Evolutionary conservation across 2,888 invertebrate species (phyloP).

Genomic region (Palloptera scutellata): DNA sequence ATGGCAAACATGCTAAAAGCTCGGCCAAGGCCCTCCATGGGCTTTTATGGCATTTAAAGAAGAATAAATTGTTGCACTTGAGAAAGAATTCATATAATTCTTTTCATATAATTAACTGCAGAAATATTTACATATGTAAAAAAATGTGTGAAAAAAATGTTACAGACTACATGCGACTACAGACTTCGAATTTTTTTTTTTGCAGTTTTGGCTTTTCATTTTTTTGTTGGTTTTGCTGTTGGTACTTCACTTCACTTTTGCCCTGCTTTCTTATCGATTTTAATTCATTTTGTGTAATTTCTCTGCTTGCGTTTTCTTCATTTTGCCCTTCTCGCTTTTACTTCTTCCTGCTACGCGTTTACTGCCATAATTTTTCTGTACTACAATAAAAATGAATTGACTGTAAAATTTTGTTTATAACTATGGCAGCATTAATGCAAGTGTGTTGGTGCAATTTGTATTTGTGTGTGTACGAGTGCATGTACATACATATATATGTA

Average conservation of each 20-base stretch:
- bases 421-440: neutral
- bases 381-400: slow-evolving; percentile 48
- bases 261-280: slow-evolving; percentile 38
- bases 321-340: neutral
- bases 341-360: neutral
- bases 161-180: too few relatives aligned
- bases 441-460: neutral
- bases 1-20: too few relatives aligned
- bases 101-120: neutral
- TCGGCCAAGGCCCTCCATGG: too few relatives aligned
- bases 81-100: too few relatives aligned
- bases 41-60: too few relatives aligned
- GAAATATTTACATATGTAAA: neutral
- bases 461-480: slow-evolving; percentile 1
- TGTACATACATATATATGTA: slow-evolving; percentile 45
- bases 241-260: slow-evolving; percentile 17
- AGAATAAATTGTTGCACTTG: too few relatives aligned
- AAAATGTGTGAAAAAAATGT: too few relatives aligned
- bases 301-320: slow-evolving; percentile 30
- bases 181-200: neutral
- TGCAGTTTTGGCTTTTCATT: neutral
- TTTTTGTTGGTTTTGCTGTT: neutral
- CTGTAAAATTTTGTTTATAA: slow-evolving; percentile 43
- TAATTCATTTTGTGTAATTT: slow-evolving; percentile 39
- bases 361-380: neutral